Evolutionary conservation across 2,888 invertebrate genomes (phyloP).

Genomic region (Dasypogon diadema): DNA sequence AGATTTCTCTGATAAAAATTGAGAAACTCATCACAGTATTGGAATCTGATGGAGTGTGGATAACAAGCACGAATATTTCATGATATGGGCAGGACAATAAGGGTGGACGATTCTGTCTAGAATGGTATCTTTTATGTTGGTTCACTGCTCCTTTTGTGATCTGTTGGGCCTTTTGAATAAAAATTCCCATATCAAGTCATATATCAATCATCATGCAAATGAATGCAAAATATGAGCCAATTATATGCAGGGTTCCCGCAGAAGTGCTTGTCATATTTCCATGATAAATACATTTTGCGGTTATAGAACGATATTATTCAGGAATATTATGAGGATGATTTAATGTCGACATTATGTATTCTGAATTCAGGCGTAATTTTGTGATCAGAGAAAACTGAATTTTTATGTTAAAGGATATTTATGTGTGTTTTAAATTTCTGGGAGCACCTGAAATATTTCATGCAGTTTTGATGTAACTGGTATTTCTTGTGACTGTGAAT

Average conservation of each 20-base stretch:
- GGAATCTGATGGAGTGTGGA: neutral
- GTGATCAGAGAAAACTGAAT: neutral
- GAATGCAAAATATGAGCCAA: constrained; percentile 23
- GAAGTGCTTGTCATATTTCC: neutral
- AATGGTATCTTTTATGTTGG: neutral
- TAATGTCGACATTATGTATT: neutral
- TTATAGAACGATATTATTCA: neutral
- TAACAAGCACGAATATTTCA: neutral
- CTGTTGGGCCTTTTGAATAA: neutral
- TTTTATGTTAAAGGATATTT: neutral
- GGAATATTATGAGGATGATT: neutral
- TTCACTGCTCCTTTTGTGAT: neutral
- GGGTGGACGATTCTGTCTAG: neutral
- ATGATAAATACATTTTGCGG: neutral
- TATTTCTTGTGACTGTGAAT: no score
- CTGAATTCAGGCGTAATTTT: neutral
- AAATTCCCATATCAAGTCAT: neutral
- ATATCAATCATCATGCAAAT: constrained; percentile 26
- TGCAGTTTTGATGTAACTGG: no score
- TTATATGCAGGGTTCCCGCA: neutral
- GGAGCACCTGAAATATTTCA: neutral
- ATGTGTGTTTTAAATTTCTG: neutral
- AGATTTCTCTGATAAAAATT: constrained; percentile 2
- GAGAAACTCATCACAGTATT: constrained; percentile 3
- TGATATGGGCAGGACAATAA: neutral